Percentiles rank a stretch among this genome's conserved stretches.
phyloP scores from a whole-genome alignment of 1,140 invertebrate species.

The Trachymyrmex septentrionalis region DNA sequence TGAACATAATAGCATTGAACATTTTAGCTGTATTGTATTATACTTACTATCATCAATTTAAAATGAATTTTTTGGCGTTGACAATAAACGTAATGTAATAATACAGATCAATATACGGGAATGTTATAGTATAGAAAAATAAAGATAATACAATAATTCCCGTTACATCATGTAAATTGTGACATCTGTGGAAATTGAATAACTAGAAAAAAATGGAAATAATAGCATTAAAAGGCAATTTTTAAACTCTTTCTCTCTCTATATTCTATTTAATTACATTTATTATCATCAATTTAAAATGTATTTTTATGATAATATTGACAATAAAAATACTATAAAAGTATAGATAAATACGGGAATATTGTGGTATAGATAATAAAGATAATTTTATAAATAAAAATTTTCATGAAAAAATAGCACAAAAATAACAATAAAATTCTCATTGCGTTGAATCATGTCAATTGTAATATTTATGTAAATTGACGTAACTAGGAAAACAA shows the following conservation, averaged over 20 bases:
- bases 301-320: conserved; percentile 41
- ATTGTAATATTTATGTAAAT: neutral
- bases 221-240: neutral
- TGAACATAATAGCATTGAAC: no score
- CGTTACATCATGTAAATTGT: neutral
- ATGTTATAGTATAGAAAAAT: neutral
- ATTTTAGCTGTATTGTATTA: neutral
- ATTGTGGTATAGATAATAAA: neutral
- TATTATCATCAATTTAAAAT: neutral
- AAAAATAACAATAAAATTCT: neutral
- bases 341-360: neutral
- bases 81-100: conserved; percentile 40
- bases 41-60: neutral
- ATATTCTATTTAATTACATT: neutral
- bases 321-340: conserved; percentile 42
- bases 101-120: neutral
- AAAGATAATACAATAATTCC: neutral
- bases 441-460: neutral
- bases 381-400: conserved; percentile 13
- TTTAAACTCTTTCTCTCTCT: neutral
- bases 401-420: neutral
- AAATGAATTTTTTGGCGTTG: conserved; percentile 25
- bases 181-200: neutral
- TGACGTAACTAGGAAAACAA: neutral
- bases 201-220: neutral